phyloP scores from a whole-genome alignment of 2,113 vertebrate genomes.

The Cheilinus undulatus region DNA sequence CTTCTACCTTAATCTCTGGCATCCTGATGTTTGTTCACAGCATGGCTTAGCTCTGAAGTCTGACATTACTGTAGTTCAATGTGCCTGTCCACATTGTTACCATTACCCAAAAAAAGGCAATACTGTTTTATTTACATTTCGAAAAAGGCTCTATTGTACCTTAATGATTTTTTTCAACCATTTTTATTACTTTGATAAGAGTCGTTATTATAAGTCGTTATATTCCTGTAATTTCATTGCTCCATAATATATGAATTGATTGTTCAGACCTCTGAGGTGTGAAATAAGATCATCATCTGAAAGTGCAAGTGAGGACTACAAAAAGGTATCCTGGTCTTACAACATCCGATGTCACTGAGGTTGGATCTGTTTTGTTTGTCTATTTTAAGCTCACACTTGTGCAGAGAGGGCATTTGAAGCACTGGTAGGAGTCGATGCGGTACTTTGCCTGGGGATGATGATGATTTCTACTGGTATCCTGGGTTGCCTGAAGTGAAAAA shows the following conservation, averaged over 20 bases:
- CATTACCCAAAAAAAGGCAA: too few species aligned
- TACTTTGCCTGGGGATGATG: slow-evolving; percentile 14
- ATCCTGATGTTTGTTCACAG: too few species aligned
- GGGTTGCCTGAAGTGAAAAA: slow-evolving; percentile 60
- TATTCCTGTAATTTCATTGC: too few species aligned
- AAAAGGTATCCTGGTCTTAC: background rate
- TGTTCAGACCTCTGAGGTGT: background rate
- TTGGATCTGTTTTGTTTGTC: background rate
- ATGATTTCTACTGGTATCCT: slow-evolving; percentile 31
- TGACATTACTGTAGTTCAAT: too few species aligned
- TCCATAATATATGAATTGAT: background rate
- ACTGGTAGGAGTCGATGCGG: background rate
- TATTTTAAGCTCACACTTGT: background rate
- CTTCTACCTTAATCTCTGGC: too few species aligned
- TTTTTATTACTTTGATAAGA: too few species aligned
- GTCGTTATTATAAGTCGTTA: too few species aligned
- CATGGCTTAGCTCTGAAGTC: too few species aligned
- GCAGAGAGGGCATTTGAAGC: slow-evolving; percentile 1
- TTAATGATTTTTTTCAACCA: too few species aligned
- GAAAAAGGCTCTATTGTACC: too few species aligned
- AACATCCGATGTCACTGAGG: background rate
- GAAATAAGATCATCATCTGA: background rate
- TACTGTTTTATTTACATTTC: too few species aligned
- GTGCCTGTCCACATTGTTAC: too few species aligned
- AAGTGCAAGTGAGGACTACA: background rate